These are phyloP conservation scores for Erethizon dorsatum DNA, from an alignment of 2,797 vertebrate genomes.

Conservation along the genomic window DNA sequence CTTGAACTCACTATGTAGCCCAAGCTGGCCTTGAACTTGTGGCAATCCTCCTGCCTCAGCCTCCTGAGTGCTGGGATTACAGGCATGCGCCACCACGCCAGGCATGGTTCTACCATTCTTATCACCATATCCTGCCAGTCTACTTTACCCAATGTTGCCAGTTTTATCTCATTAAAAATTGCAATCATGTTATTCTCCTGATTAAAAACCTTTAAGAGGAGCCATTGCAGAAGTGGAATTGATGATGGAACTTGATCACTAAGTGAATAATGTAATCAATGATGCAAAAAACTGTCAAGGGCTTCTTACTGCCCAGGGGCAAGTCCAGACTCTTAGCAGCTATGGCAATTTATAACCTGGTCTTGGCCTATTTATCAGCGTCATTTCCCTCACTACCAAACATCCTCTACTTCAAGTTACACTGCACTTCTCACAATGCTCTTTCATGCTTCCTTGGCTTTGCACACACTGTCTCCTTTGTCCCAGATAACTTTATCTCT, in stretches of 20 bases:
- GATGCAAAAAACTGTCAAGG: neutral
- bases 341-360: neutral
- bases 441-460: slow-evolving; percentile 20
- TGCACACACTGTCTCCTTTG: neutral
- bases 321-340: neutral
- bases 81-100: neutral
- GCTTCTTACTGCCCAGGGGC: neutral
- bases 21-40: neutral
- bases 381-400: neutral
- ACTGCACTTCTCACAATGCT: neutral
- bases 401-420: neutral
- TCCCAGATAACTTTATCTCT: slow-evolving; percentile 15
- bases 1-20: neutral
- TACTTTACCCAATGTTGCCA: neutral
- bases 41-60: too few relatives aligned
- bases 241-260: neutral
- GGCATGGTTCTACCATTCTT: neutral
- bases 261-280: neutral
- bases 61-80: too few relatives aligned
- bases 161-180: slow-evolving; percentile 33
- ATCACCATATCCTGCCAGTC: neutral
- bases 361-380: neutral
- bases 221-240: slow-evolving; percentile 4
- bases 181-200: neutral
- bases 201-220: slow-evolving; percentile 1